Percentiles rank a stretch among this genome's conserved stretches.
Evolutionary conservation across 2,113 vertebrate genomes (phyloP).

Genomic region (Apodemus speciosus): DNA sequence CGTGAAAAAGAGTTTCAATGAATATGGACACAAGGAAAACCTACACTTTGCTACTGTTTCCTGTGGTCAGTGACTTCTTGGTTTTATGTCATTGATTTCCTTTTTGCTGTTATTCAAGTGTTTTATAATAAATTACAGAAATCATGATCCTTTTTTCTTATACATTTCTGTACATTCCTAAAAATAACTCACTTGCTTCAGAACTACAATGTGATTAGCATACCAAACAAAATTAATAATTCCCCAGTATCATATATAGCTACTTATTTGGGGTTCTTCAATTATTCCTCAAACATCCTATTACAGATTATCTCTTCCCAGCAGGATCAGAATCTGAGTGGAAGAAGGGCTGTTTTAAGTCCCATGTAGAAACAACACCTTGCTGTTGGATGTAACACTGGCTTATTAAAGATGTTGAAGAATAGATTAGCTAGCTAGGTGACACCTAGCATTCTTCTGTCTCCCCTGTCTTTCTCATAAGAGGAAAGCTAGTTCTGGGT

Average conservation of each 20-base stretch:
- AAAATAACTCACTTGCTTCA: conserved; percentile 21
- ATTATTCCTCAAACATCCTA: background rate
- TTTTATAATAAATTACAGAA: conserved; percentile 21
- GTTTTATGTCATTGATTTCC: background rate
- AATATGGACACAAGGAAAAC: background rate
- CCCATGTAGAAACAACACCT: background rate
- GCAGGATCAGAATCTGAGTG: conserved; percentile 33
- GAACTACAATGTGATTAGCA: conserved; percentile 9
- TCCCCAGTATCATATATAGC: background rate
- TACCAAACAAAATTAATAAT: conserved; percentile 19
- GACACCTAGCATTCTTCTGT: background rate
- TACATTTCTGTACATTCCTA: background rate
- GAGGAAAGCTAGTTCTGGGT: background rate
- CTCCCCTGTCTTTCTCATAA: background rate
- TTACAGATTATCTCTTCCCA: background rate
- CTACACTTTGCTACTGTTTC: background rate
- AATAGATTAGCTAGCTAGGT: conserved; percentile 6
- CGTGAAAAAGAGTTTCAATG: background rate
- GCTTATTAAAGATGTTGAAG: background rate
- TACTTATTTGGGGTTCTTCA: conserved; percentile 32
- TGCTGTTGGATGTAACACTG: background rate
- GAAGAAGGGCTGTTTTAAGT: conserved; percentile 9
- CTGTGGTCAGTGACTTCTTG: background rate
- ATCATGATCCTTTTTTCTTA: background rate
- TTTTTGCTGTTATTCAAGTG: background rate